Conservation (phyloP, 2,888 invertebrate species). For the Pachliopta kotzebuea region DNA sequence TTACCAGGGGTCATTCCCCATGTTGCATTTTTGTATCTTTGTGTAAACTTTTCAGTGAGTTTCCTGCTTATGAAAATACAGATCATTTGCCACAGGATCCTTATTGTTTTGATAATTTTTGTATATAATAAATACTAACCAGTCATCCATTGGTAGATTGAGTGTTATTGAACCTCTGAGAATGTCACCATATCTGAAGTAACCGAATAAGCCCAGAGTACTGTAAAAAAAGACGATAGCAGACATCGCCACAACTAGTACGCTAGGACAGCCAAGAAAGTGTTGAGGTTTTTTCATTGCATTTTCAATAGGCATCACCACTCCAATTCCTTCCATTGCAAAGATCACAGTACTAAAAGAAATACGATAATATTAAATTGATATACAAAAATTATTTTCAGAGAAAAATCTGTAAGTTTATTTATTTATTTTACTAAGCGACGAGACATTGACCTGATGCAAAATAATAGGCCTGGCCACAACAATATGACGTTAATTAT, state of each 20-base stretch:
- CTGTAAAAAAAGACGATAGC: slow-evolving; percentile 89
- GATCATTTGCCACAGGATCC: not conserved
- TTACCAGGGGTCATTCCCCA: no score
- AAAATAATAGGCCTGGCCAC: no score
- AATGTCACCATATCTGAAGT: slow-evolving; percentile 88
- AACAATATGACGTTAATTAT: no score
- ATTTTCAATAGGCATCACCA: slow-evolving; percentile 96
- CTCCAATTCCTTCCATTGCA: slow-evolving; percentile 97
- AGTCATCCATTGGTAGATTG: slow-evolving; percentile 86
- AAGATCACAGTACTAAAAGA: slow-evolving; percentile 92
- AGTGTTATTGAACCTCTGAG: slow-evolving; percentile 90
- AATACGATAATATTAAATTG: not conserved
- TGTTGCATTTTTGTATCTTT: no score
- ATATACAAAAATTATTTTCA: no score
- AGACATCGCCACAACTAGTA: slow-evolving; percentile 92
- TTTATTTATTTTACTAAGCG: no score
- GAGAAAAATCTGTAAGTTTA: no score
- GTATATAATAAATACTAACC: slow-evolving; percentile 70
- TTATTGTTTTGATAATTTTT: not conserved
- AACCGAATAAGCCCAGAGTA: slow-evolving; percentile 93
- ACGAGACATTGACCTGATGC: no score
- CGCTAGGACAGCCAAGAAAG: slow-evolving; percentile 90
- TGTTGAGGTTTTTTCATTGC: slow-evolving; percentile 91
- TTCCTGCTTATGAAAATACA: no score
- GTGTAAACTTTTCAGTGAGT: no score